These are phyloP conservation scores for Andricus grossulariae DNA, from an alignment of 1,140 invertebrate species.

Conservation along the genomic window DNA sequence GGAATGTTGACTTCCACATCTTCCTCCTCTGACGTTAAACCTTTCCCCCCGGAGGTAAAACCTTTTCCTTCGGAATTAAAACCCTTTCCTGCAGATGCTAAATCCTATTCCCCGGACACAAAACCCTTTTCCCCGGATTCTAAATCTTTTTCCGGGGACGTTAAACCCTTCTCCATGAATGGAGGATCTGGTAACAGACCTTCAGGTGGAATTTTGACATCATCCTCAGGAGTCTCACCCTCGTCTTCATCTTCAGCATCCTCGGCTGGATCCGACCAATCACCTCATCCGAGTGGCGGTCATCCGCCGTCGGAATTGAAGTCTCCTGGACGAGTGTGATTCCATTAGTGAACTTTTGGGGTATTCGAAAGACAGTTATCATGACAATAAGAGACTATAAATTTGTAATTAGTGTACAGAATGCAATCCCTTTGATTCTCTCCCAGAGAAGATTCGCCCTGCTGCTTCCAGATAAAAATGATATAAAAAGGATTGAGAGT, in stretches of 20 bases:
- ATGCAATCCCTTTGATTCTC: constrained; percentile 45
- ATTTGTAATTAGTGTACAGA: constrained; percentile 76
- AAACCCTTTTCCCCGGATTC: not conserved
- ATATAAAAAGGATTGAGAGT: constrained; percentile 47
- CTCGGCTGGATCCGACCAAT: constrained; percentile 70
- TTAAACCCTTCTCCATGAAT: constrained; percentile 46
- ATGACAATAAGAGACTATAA: constrained; percentile 73
- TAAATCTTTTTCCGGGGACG: constrained; percentile 3
- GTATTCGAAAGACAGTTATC: constrained; percentile 4
- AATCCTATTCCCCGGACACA: not conserved
- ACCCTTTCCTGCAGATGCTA: not conserved
- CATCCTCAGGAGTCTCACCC: constrained; percentile 69
- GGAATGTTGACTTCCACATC: constrained; percentile 68
- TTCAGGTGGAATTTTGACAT: constrained; percentile 54
- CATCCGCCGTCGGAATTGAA: constrained; percentile 69
- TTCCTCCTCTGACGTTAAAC: constrained; percentile 61
- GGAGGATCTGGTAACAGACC: constrained; percentile 40
- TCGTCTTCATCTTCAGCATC: constrained; percentile 73
- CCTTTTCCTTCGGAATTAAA: not conserved
- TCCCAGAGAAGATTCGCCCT: constrained; percentile 46
- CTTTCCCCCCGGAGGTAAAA: constrained; percentile 46
- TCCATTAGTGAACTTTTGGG: constrained; percentile 27
- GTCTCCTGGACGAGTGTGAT: constrained; percentile 73
- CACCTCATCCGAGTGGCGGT: constrained; percentile 64
- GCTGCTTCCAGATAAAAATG: constrained; percentile 46